Base-by-base conservation (phyloP, 2,888 invertebrate genomes). In the Drosophila bunnanda region DNA sequence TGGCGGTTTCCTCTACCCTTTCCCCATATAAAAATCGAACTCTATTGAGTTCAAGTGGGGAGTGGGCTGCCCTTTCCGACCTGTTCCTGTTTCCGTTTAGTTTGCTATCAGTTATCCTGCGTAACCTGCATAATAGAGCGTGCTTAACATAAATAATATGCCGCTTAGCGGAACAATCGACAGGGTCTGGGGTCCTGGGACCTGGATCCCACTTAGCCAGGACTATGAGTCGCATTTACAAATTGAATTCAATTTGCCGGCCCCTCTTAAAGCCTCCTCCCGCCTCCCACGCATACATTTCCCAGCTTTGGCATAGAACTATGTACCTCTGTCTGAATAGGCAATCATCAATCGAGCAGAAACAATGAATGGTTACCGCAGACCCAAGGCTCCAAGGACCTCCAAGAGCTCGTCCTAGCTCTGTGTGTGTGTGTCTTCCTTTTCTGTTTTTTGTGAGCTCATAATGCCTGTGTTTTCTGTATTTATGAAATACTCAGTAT, bases 321-420 rank as follows among this genome's bases (percentile, higher is more conserved):
- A n/a, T n/a, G n/a, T n/a, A 66, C 64, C 64, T 69, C 64, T 28
- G 39, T 67, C 50, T 75, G 75, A 75, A 72, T 72, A 57, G 75
- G 56, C 56, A 66, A 72, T 72, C 71, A 72, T 75, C 67, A 72
- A 74, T 72, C 68, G 71, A 53, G 67, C 75, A 53, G 71, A 72
- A 72, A 72, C 75, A 72, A 75, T 72, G 71, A 66, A 66, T 74
- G 70, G 70, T 20, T 69, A 46, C 57, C 44, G 25, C 39, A 69
- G 57, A 28, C 17, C 57, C 71, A 20, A 30, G 57, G 44, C 56
- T 50, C 36, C 65, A 43, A 65, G 43, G 43, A 41, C 30, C 52
- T 38, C 38, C 15, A 58, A 25, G 32, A 32, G 46, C 46, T 41
- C 38, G 7, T 17, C 9, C 54, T 13, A 4, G 2, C 48, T 20